Base-by-base conservation (phyloP, 53 echinoderm and acorn worm species). In the Holothuria leucospilota region DNA sequence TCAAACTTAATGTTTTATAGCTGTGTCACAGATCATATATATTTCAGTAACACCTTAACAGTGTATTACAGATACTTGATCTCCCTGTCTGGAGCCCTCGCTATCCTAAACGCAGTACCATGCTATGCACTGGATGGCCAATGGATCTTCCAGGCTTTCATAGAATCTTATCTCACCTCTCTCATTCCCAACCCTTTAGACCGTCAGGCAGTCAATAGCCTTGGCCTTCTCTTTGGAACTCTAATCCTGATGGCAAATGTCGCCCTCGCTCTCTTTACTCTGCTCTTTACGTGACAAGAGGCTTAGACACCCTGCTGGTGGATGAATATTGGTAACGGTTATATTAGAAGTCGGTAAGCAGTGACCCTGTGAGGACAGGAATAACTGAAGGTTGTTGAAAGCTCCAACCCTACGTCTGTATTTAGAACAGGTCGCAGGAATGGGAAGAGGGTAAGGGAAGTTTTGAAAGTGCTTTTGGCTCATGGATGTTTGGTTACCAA, bases 51-150 rank as follows among this genome's bases (percentile, higher is more conserved):
- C 56, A 29, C 82, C 62, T 82, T 64, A 29, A 82, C 62, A 38
- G 20, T 66, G 46, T 11, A 14, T 82, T 63, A 8, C 90, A 99
- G 99, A 91, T 99, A 99, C 87, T 73, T 99, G 41, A 99, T 99
- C 34, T 96, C 99, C 11, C 58, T 99, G 53, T 99, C 99, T 2
- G 99, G 99, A 20, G 99, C 99, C 39, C 85, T 99, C 13, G 99
- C 95, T 29, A 91, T 99, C 71, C 90, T 95, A 25, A 96, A 96
- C 65, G 93, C 95, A 61, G 90, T 99, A 41, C 99, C 99, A 0
- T 99, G 99, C 84, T 96, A 94, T 26, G 95, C 99, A 62, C 60
- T 99, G 69, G 99, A 99, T 41, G 99, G 99, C 4, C 99, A 99
- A 78, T 99, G 91, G 82, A 93, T 99, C 56, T 86, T 95, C 14